A percentile compares a stretch with the other conserved stretches of the same genome.
Conservation (phyloP, 2,113 vertebrate genomes). For the Cepphus grylle region DNA sequence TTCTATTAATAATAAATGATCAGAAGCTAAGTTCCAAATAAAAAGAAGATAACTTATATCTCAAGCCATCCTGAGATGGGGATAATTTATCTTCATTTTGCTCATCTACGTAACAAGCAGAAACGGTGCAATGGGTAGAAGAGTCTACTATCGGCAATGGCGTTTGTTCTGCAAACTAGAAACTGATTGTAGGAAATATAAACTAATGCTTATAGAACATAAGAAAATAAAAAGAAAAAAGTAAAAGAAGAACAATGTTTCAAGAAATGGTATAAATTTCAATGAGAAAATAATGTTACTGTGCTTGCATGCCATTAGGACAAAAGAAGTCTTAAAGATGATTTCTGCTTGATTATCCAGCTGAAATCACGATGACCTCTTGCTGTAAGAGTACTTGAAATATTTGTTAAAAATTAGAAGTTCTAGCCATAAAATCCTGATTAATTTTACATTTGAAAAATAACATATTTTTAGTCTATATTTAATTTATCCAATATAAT, state of each 20-base stretch:
- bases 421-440: background rate
- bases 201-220: background rate
- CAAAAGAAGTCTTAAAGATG: background rate
- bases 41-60: background rate
- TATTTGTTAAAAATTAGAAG: background rate
- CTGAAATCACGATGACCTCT: background rate
- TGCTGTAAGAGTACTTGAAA: background rate
- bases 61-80: background rate
- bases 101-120: background rate
- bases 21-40: background rate
- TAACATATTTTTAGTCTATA: background rate
- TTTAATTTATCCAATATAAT: background rate
- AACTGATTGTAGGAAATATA: background rate
- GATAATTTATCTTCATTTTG: background rate
- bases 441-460: background rate
- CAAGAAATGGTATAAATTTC: background rate
- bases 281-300: background rate
- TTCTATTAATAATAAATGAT: conserved; percentile 11
- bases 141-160: rapidly evolving
- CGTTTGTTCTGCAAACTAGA: background rate
- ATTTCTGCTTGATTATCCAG: background rate
- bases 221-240: background rate
- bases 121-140: background rate
- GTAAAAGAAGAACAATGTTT: background rate
- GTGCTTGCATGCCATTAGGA: background rate